These are phyloP conservation scores for Donacobius atricapilla DNA, from an alignment of 2,113 vertebrate species.

Conservation along the genomic window DNA sequence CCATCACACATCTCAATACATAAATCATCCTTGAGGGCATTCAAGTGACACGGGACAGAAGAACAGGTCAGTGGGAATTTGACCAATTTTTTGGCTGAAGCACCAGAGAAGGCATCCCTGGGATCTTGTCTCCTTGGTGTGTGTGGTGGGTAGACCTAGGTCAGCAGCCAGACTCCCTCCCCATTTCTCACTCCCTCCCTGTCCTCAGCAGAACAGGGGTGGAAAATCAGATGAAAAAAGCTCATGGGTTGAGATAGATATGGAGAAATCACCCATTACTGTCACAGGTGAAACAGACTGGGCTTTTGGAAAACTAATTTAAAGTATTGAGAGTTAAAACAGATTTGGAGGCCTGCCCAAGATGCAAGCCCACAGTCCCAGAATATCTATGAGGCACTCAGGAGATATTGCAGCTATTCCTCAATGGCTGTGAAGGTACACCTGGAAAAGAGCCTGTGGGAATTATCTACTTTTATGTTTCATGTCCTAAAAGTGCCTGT, in stretches of 20 bases:
- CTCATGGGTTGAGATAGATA: background rate
- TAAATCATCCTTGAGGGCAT: background rate
- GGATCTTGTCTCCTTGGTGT: background rate
- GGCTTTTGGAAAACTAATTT: background rate
- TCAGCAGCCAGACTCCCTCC: background rate
- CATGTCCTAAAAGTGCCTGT: background rate
- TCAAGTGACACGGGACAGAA: background rate
- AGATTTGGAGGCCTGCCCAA: background rate
- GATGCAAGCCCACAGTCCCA: background rate
- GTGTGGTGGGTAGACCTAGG: background rate
- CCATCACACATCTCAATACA: background rate
- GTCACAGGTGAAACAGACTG: background rate
- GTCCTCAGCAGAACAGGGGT: background rate
- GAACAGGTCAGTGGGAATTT: background rate
- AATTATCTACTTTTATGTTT: background rate
- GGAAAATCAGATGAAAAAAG: background rate
- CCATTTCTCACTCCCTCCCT: background rate
- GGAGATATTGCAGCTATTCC: rapidly evolving
- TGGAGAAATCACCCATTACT: background rate
- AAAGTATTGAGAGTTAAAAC: background rate
- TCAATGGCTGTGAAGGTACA: background rate
- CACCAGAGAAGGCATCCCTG: background rate
- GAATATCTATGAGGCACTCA: background rate
- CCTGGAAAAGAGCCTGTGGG: background rate
- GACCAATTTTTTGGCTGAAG: background rate